These are phyloP conservation scores for Microtus obscurus DNA, from an alignment of 2,797 vertebrate genomes.

Conservation along the genomic window DNA sequence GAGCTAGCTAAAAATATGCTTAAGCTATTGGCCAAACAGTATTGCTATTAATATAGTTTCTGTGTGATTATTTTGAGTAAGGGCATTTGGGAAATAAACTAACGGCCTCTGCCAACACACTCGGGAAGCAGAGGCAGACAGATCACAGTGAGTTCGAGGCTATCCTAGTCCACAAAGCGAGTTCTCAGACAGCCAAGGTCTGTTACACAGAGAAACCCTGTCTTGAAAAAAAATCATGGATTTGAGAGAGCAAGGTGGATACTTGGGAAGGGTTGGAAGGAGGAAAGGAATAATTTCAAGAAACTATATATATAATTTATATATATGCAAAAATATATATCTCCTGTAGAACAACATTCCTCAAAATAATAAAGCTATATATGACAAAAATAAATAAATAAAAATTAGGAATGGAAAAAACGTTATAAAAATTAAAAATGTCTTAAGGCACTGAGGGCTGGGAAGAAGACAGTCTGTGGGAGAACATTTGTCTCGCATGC, in stretches of 20 bases:
- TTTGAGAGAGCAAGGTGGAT: neutral
- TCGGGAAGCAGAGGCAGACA: neutral
- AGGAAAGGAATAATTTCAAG: neutral
- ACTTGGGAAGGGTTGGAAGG: neutral
- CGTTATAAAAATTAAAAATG: neutral
- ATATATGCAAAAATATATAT: neutral
- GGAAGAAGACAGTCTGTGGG: too few relatives aligned
- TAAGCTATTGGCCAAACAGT: too few relatives aligned
- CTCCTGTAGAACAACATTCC: neutral
- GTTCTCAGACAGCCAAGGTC: neutral
- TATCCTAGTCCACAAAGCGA: neutral
- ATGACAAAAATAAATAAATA: neutral
- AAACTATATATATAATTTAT: neutral
- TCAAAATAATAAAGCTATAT: neutral
- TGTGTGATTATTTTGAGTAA: too few relatives aligned
- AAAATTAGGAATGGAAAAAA: neutral
- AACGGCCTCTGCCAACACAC: too few relatives aligned
- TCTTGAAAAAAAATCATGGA: neutral
- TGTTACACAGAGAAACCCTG: neutral
- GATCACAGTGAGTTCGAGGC: neutral
- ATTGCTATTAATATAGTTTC: too few relatives aligned
- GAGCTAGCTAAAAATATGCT: too few relatives aligned
- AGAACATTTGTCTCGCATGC: neutral
- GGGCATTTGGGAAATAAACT: too few relatives aligned
- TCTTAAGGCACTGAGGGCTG: neutral